Evolutionary conservation across 2,113 vertebrate species (phyloP), one percentile per base, ranked within the genome.

Genomic region (Seriola dumerili): DNA sequence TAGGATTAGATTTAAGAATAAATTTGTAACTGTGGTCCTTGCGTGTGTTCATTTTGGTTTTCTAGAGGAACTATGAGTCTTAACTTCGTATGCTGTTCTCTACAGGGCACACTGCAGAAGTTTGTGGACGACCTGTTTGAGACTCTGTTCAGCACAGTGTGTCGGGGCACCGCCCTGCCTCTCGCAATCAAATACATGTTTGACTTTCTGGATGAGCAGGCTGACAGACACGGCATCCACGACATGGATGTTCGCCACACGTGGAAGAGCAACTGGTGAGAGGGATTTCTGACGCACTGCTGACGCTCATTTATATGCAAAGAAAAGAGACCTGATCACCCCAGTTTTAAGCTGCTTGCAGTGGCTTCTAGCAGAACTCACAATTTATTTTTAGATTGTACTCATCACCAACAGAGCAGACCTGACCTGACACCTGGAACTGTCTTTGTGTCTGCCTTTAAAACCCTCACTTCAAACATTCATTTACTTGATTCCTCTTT

Each of bases 181-280:
- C 94, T 98, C 2, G 97, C 97, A 81, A 99, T 99, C 94, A 99
- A 99, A 88, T 99, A 99, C 87, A 99, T 99, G 97, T 99, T 99
- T 4, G 97, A 99, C 61, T 99, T 98, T 94, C 90, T 99, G 95
- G 97, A 99, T 36, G 97, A 99, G 93, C 97, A 99, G 91, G 97
- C 97, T 0, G 97, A 99, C 92, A 95, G 95, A 74, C 97, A 99
- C 29, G 89, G 95, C 91, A 99, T 99, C 94, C 95, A 97, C 0
- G 97, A 99, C 94, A 97, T 95, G 3, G 97, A 98, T 3, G 97
- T 99, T 12, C 94, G 97, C 75, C 97, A 99, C 94, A 99, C 97
- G 2, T 99, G 97, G 97, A 99, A 99, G 92, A 99, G 97, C 94
- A 99, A 99, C 91, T 99, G 97, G 97, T 98, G 89, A 96, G 95